Conservation (phyloP, 2,113 vertebrate genomes). For the Geococcyx californianus region DNA sequence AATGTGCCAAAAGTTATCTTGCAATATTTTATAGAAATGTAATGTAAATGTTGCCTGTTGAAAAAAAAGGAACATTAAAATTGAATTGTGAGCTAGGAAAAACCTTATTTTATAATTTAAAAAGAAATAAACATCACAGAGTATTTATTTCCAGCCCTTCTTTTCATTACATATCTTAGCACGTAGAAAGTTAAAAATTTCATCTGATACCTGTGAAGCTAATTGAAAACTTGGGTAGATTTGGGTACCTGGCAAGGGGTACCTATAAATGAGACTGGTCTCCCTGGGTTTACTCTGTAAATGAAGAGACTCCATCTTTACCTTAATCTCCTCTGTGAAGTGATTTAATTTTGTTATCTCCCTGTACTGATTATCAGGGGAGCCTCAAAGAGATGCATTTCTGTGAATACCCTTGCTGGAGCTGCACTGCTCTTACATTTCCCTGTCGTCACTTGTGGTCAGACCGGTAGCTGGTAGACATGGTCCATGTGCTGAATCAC, state of each 20-base stretch:
- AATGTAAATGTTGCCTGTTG: neutral
- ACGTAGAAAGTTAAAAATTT: neutral
- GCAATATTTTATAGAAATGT: neutral
- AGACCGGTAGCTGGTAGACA: neutral
- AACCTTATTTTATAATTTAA: neutral
- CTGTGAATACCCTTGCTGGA: neutral
- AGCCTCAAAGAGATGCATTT: neutral
- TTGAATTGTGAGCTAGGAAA: neutral
- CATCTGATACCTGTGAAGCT: neutral
- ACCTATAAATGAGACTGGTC: neutral
- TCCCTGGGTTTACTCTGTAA: neutral
- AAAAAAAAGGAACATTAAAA: neutral
- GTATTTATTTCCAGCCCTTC: neutral
- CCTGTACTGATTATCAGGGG: neutral
- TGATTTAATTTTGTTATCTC: neutral
- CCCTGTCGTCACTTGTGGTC: rapidly evolving
- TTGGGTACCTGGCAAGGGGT: neutral
- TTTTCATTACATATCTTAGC: neutral
- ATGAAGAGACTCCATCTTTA: neutral
- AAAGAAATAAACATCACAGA: neutral
- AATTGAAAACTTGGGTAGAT: neutral
- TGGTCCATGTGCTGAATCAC: neutral
- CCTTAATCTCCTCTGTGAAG: neutral
- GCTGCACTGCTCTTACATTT: neutral
- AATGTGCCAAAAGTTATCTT: neutral